Evolutionary conservation across 2,113 vertebrate species (phyloP).

Genomic region (Gallinago paraguaiae): DNA sequence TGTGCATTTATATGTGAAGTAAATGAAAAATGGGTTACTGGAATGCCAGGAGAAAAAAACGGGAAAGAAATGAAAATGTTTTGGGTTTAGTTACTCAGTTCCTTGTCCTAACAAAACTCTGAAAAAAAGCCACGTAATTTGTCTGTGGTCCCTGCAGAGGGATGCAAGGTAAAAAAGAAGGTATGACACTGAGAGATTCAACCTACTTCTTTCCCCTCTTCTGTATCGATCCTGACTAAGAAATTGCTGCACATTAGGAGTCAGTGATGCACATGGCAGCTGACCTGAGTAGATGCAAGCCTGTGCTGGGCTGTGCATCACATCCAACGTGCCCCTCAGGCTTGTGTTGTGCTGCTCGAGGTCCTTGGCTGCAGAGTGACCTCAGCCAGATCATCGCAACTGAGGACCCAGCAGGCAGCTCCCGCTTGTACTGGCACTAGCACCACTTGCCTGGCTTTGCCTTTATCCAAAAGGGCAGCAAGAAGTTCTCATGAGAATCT

Average conservation of each 20-base stretch:
- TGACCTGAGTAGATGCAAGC: neutral
- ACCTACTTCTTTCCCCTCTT: neutral
- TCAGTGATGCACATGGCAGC: neutral
- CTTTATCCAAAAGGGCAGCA: neutral
- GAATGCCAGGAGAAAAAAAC: neutral
- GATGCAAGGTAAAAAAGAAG: neutral
- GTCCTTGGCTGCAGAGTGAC: neutral
- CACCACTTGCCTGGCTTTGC: neutral
- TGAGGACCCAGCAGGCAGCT: neutral
- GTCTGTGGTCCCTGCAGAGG: neutral
- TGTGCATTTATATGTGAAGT: neutral
- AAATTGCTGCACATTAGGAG: neutral
- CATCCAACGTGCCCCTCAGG: rapidly evolving
- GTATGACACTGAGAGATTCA: neutral
- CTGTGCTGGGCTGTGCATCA: neutral
- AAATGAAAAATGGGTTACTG: neutral
- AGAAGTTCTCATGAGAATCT: neutral
- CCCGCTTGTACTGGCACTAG: neutral
- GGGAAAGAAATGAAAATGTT: neutral
- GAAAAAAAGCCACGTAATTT: neutral
- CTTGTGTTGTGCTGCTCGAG: neutral
- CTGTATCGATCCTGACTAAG: neutral
- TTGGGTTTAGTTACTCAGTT: neutral
- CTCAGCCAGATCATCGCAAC: neutral
- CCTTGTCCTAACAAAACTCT: neutral